Base-by-base conservation (phyloP, 2,113 vertebrate genomes). In the Tringa solitaria region DNA sequence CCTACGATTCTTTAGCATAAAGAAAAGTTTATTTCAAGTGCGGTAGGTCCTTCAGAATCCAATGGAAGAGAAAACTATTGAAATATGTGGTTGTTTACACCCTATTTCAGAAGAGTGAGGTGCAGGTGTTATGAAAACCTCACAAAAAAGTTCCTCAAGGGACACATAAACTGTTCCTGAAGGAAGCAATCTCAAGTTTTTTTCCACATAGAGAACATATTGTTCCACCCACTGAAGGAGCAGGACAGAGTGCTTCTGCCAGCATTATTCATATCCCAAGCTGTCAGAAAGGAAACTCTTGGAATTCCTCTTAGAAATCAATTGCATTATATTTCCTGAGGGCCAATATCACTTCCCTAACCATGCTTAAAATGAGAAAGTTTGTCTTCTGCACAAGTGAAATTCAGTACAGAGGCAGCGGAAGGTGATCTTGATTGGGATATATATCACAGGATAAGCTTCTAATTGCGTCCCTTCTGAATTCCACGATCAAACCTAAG, bases 231-330 rank as follows among this genome's bases (percentile, higher is more conserved):
- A 76, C 74, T 84, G 84, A 79, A 94, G 75, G 57, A 95, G 87
- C 53, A 79, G 57, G 53, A 95, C 80, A 84, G 76, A 93, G 41
- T 78, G 53, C 92, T 87, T 92, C 67, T 95, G 92, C 95, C 96
- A 96, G 54, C 48, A 87, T 95, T 96, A 95, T 95, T 96, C 95
- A 92, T 95, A 75, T 87, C 89, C 86, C 86, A 93, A 81, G 86
- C 14, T 91, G 89, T 92, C 69, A 87, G 77, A 89, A 84, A 89
- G 80, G 89, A 96, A 96, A 87, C 90, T 94, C 90, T 92, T 65
- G 43, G 74, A 97, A 95, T 95, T 94, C 81, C n/a, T 79, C 45
- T 73, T 53, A 64, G 53, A 93, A 84, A 96, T 92, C 84, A 93
- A 89, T 54, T 82, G 53, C 69, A 75, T 64, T 93, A 4, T 84